Percentiles rank a stretch among this genome's conserved stretches.
These are phyloP conservation scores for Cephalopterus ornatus DNA, from an alignment of 2,113 vertebrate genomes.

Conservation along the genomic window DNA sequence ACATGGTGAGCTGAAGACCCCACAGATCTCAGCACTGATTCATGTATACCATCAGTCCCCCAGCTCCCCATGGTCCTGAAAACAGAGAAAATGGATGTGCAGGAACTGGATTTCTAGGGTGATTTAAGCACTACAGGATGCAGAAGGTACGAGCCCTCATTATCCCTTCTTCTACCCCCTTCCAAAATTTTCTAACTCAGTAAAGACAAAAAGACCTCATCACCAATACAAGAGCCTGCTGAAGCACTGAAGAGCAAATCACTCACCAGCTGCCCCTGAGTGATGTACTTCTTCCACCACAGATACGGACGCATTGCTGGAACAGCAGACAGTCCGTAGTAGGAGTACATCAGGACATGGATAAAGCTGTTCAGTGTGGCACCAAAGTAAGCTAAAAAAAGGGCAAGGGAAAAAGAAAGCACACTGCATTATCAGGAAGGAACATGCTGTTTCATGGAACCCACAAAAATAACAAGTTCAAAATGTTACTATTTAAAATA, in stretches of 20 bases:
- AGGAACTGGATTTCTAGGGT: background rate
- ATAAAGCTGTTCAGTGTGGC: constrained; percentile 95
- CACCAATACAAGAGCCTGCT: background rate
- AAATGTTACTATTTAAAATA: constrained; percentile 38
- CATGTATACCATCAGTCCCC: background rate
- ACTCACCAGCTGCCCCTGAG: constrained; percentile 95
- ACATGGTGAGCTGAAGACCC: background rate
- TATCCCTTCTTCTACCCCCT: background rate
- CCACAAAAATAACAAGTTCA: constrained; percentile 19
- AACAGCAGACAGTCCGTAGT: constrained; percentile 91
- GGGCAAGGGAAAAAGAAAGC: background rate
- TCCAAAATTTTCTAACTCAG: background rate
- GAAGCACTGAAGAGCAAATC: background rate
- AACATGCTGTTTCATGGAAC: background rate
- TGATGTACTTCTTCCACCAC: constrained; percentile 99
- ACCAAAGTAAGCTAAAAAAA: constrained; percentile 88
- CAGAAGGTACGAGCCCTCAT: background rate
- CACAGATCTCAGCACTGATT: background rate
- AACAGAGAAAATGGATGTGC: background rate
- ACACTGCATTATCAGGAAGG: background rate
- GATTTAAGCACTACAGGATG: background rate
- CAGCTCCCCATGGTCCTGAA: background rate
- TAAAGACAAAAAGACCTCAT: background rate
- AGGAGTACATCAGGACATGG: constrained; percentile 97
- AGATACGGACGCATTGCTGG: constrained; percentile 92